Evolutionary conservation across 2,113 vertebrate genomes (phyloP).

Genomic region (Donacobius atricapilla): DNA sequence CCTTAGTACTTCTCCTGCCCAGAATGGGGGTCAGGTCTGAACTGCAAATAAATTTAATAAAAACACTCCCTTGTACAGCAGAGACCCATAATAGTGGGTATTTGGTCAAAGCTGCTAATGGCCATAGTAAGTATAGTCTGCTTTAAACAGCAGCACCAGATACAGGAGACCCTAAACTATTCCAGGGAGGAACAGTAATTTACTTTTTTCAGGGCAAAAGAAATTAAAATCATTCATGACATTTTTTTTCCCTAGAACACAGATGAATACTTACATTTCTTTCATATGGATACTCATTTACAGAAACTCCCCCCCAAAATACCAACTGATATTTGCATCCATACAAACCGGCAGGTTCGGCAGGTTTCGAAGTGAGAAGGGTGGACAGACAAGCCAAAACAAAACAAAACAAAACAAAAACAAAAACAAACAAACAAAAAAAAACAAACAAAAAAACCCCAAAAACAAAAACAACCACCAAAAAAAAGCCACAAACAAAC

Average conservation of each 20-base stretch:
- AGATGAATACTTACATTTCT: neutral
- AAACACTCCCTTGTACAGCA: neutral
- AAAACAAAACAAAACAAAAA: too few relatives aligned
- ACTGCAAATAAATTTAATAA: neutral
- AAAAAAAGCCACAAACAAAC: too few relatives aligned
- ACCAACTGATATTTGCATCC: neutral
- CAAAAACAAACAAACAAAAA: too few relatives aligned
- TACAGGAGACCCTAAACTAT: neutral
- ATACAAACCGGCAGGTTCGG: neutral
- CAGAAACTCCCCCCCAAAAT: neutral
- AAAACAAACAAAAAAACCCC: too few relatives aligned
- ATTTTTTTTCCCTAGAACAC: neutral
- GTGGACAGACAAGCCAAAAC: neutral
- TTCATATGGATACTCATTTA: neutral
- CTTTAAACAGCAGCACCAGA: neutral
- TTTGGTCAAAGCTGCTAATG: neutral
- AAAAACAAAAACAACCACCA: too few relatives aligned
- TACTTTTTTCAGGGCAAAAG: neutral
- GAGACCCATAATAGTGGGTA: fast-evolving
- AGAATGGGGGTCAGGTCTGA: neutral
- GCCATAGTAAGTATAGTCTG: neutral
- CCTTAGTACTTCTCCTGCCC: neutral
- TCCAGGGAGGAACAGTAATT: neutral
- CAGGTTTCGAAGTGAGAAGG: neutral
- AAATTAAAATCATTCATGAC: neutral